Percentiles rank a stretch among this genome's conserved stretches.
Conservation (phyloP, 1,140 invertebrate genomes). For the Sweltsa coloradensis region DNA sequence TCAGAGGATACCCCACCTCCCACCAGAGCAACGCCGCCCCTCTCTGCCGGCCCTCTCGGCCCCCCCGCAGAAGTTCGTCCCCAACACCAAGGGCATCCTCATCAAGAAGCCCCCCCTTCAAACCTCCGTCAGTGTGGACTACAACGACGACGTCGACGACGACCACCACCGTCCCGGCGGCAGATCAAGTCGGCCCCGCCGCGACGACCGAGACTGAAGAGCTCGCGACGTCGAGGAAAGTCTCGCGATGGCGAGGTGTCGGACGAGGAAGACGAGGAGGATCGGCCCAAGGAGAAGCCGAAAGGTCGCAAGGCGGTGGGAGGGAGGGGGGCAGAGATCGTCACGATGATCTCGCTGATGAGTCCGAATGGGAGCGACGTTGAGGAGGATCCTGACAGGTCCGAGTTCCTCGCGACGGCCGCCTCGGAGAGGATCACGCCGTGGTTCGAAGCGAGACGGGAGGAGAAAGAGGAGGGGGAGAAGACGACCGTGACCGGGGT, state of each 20-base stretch:
- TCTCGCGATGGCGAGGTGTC: neutral
- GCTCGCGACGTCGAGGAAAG: conserved; percentile 20
- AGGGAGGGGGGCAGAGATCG: conserved; percentile 26
- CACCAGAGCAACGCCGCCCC: neutral
- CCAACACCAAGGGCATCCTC: too few relatives aligned
- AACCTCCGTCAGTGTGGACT: too few relatives aligned
- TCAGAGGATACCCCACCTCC: too few relatives aligned
- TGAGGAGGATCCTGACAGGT: conserved; percentile 28
- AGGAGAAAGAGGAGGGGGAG: neutral
- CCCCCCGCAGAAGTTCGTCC: neutral
- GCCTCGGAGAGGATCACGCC: too few relatives aligned
- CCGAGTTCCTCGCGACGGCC: conserved; percentile 3
- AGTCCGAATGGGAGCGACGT: conserved; percentile 39
- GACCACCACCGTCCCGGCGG: conserved; percentile 14
- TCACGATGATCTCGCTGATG: conserved; percentile 42
- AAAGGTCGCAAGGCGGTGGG: neutral
- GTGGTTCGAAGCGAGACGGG: neutral
- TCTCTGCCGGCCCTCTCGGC: conserved; percentile 4
- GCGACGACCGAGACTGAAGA: conserved; percentile 26
- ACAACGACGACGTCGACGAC: conserved; percentile 12
- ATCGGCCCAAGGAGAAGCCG: neutral
- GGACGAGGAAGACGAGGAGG: conserved; percentile 18
- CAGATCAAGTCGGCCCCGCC: conserved; percentile 26
- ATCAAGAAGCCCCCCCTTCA: too few relatives aligned
- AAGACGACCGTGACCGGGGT: conserved; percentile 20